Evolutionary conservation across 35 echinoderm and acorn worm genomes (phyloP), one percentile per base, ranked within the genome.

Genomic region (Patiria miniata): DNA sequence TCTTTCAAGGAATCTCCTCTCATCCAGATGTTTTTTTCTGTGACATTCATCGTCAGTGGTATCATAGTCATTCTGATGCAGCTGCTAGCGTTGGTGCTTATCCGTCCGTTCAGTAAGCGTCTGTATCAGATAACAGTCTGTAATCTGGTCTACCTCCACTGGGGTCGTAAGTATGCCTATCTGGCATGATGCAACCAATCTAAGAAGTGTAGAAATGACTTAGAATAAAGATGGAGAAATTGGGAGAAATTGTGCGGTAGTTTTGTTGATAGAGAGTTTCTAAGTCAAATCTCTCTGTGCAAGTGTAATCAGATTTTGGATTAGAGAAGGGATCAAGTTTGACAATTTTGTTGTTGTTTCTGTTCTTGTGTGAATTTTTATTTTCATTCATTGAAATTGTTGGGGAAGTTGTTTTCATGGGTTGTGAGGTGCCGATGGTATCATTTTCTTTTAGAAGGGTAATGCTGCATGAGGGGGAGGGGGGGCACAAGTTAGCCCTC

Each of bases 11-110:
- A 52, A 36, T 90, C 88, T 19, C 61, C 57, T 0, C 38, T 90
- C 2, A 40, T 82, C 4, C 89, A 91, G 34, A 51, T 95, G 21
- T 83, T 73, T 53, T 56, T 95, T 36, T 80, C 60, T 37, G 38
- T 90, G 1, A 61, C 91, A 6, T 95, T 95, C 57, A 59, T 95
- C 42, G 55, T 95, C 39, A 92, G 89, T 53, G 93, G 89, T 42
- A 53, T 92, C 53, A 85, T 95, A 18, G 89, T 95, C 1, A 92
- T 82, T 33, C 61, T 42, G 8, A 65, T 91, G n/a, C 93, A 95
- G 84, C 68, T 86, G 10, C 77, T 91, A 18, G 91, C 93, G 15
- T 52, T 92, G 28, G 10, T 90, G 8, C 40, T 95, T 1, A 38
- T 83, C 33, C 91, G 89, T 86, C 89, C 89, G 18, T 69, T 95